Conservation (phyloP, 2,888 invertebrate species). For the Gasteruption jaculator region DNA sequence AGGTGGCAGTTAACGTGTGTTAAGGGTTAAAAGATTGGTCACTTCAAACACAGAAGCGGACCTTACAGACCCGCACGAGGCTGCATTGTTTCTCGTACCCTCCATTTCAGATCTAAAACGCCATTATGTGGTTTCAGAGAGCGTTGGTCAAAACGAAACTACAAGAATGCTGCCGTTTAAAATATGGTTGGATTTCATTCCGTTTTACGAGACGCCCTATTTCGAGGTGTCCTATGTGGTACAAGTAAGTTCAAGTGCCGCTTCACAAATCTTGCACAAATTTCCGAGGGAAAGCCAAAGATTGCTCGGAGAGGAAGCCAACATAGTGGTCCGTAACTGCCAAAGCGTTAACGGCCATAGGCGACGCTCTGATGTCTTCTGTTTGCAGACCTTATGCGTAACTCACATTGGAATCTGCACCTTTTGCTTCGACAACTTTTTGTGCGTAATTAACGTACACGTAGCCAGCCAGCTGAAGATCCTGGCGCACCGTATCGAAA, state of each 20-base stretch:
- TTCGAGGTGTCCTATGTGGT: constrained; percentile 26
- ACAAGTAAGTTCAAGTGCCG: constrained; percentile 18
- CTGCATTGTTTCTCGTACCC: too few relatives aligned
- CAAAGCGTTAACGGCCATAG: background rate
- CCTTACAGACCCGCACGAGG: too few relatives aligned
- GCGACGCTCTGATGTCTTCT: constrained; percentile 11
- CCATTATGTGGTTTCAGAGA: constrained; percentile 25
- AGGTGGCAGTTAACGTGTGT: too few relatives aligned
- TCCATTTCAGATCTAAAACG: too few relatives aligned
- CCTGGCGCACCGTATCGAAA: constrained; percentile 23
- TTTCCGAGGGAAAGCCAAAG: background rate
- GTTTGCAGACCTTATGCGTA: constrained; percentile 26
- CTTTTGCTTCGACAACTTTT: constrained; percentile 31
- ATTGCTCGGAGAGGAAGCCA: background rate
- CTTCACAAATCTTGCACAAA: background rate
- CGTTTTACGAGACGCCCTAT: constrained; percentile 25
- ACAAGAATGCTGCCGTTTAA: constrained; percentile 31
- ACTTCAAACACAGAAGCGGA: too few relatives aligned
- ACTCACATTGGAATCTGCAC: constrained; percentile 28
- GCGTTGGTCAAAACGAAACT: constrained; percentile 23
- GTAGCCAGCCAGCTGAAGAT: constrained; percentile 28
- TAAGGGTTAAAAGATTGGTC: too few relatives aligned
- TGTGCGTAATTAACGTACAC: constrained; percentile 29
- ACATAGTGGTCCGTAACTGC: background rate
- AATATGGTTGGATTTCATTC: constrained; percentile 26